These are phyloP conservation scores for Oscheius myriophilus DNA, from an alignment of 2,888 invertebrate species.

Conservation along the genomic window DNA sequence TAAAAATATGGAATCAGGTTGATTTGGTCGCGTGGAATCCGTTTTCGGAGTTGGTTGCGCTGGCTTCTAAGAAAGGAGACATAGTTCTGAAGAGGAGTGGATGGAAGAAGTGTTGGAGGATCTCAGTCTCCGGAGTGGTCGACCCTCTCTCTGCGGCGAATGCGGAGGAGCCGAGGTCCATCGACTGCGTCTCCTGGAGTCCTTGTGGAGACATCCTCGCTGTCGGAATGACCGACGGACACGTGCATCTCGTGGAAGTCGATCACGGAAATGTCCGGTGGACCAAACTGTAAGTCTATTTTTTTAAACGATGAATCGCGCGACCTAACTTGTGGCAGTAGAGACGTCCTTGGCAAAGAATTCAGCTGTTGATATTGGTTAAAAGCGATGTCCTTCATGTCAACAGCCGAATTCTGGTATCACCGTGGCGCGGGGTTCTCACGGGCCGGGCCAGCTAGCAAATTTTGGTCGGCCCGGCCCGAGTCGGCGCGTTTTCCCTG, in stretches of 20 bases:
- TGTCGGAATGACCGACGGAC: constrained; percentile 51
- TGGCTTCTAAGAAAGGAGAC: constrained; percentile 60
- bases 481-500: no score
- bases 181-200: constrained; percentile 34
- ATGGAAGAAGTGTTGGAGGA: constrained; percentile 66
- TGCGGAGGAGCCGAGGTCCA: constrained; percentile 6
- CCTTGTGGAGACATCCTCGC: constrained; percentile 59
- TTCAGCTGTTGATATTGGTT: no score
- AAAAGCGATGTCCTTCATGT: no score
- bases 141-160: constrained; percentile 6
- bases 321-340: no score
- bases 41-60: constrained; percentile 51
- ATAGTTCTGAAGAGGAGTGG: constrained; percentile 53
- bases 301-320: neutral
- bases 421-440: no score
- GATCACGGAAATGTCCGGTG: constrained; percentile 39
- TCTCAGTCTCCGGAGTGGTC: constrained; percentile 3
- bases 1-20: constrained; percentile 16
- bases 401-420: no score
- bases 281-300: constrained; percentile 25
- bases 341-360: no score
- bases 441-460: neutral
- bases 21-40: constrained; percentile 40
- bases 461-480: neutral
- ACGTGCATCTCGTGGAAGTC: constrained; percentile 52